Base-by-base conservation (phyloP, 2,113 vertebrate species). In the Xiphophorus maculatus region DNA sequence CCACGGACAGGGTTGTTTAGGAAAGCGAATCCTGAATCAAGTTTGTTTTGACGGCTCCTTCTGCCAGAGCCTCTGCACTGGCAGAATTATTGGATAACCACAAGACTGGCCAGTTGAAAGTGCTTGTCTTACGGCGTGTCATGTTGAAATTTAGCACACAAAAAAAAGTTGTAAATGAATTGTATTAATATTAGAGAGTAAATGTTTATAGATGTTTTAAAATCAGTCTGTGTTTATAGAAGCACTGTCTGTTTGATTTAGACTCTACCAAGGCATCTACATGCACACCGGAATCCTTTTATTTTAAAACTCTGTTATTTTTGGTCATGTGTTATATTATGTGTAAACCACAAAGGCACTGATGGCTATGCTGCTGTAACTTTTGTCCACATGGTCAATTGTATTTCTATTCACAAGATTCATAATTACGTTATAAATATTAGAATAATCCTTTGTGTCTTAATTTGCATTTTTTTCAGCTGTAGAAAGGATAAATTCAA, bases 21-120 rank as follows among this genome's bases (percentile, higher is more conserved):
- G 72, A 82, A 77, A 72, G 19, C 63, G 65, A 29, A 74, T n/a
- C 40, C 22, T 80, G 35, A 72, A 77, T 76, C 37, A 11, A 14
- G 68, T 86, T 74, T 86, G 85, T 83, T 87, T 84, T 61, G 80
- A 74, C 71, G 37, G 74, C 65, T 66, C 33, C 29, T 67, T 37
- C 8, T 77, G 28, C 17, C 61, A 64, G 64, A 66, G 33, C 27
- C 64, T 61, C 17, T 37, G 60, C 1, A 0, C 33, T 71, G 54
- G 79, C 67, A 63, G 63, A 75, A 33, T 71, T 40, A 80, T 40
- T 7, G 30, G 48, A n/a, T 29, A 11, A 80, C 22, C 58, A 48
- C 19, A 17, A 25, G 65, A 75, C 35, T 13, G 44, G 33, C 30
- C 71, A 25, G 69, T 79, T 51, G 22, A 0, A 9, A 44, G 32